Evolutionary conservation across 2,888 invertebrate species (phyloP).

Genomic region (Scaeva pyrastri): DNA sequence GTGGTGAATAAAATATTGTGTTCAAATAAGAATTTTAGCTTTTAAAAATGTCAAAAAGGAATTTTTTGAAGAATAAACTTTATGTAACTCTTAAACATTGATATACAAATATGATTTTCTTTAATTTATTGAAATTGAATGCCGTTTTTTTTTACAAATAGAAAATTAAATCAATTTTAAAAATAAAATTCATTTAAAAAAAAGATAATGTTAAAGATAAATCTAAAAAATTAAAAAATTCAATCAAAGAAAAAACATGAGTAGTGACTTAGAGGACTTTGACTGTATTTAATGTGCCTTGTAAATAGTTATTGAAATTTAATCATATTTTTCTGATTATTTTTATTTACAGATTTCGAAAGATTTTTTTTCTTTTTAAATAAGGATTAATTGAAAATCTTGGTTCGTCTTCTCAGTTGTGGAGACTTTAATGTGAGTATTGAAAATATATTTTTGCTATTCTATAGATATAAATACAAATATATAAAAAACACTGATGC

Average conservation of each 20-base stretch:
- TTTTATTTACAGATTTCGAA: conserved; percentile 61
- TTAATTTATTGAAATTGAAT: conserved; percentile 32
- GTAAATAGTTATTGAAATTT: conserved; percentile 23
- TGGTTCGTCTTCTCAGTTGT: background rate
- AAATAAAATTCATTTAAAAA: too few relatives aligned
- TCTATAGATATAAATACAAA: too few relatives aligned
- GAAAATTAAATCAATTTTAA: too few relatives aligned
- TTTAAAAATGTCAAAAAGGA: conserved; percentile 6
- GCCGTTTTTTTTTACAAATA: too few relatives aligned
- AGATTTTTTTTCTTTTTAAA: conserved; percentile 58
- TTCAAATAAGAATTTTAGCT: background rate
- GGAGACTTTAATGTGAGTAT: conserved; percentile 56
- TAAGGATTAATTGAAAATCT: conserved; percentile 62
- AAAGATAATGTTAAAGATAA: too few relatives aligned
- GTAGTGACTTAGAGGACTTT: background rate
- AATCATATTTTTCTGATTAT: conserved; percentile 1
- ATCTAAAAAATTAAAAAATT: too few relatives aligned
- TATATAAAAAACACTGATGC: too few relatives aligned
- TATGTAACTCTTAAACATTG: conserved; percentile 48
- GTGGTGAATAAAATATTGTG: background rate
- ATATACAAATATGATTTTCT: conserved; percentile 41
- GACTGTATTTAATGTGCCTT: background rate
- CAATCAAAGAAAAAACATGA: too few relatives aligned
- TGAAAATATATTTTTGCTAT: background rate
- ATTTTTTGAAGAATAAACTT: conserved; percentile 57